These are phyloP conservation scores for Ochropleura plecta DNA, from an alignment of 2,888 invertebrate species.

Conservation along the genomic window DNA sequence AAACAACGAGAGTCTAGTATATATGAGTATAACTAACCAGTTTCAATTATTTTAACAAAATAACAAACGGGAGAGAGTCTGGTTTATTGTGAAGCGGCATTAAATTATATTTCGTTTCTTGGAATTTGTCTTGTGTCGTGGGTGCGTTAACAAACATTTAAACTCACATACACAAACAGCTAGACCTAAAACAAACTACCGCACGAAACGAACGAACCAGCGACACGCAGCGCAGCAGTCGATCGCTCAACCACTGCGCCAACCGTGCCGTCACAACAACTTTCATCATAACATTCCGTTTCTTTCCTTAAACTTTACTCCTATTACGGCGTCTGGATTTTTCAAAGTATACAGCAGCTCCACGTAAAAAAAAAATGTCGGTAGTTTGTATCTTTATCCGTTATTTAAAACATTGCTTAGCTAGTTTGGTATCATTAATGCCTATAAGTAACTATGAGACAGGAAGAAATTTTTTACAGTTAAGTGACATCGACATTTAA, in stretches of 20 bases:
- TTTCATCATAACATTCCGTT: neutral
- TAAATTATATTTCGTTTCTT: neutral
- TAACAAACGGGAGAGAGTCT: neutral
- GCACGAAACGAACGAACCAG: too few relatives aligned
- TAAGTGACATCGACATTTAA: neutral
- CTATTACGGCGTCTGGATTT: too few relatives aligned
- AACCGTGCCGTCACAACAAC: too few relatives aligned
- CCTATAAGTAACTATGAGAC: neutral
- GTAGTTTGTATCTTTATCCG: neutral
- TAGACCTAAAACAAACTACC: too few relatives aligned
- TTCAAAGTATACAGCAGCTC: too few relatives aligned
- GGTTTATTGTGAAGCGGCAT: neutral
- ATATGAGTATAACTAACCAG: neutral
- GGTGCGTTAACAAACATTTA: too few relatives aligned
- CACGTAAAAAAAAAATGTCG: neutral
- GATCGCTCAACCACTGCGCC: too few relatives aligned
- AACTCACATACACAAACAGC: too few relatives aligned
- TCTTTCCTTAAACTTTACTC: neutral
- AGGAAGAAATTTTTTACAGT: neutral
- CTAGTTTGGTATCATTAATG: neutral
- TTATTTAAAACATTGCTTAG: too few relatives aligned
- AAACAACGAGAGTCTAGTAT: neutral
- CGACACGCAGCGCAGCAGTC: too few relatives aligned
- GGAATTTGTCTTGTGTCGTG: too few relatives aligned
- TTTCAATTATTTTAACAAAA: conserved; percentile 1